Percentiles rank a stretch among this genome's conserved stretches.
phyloP scores from a whole-genome alignment of 2,797 vertebrate genomes.

The Pitangus sulphuratus region DNA sequence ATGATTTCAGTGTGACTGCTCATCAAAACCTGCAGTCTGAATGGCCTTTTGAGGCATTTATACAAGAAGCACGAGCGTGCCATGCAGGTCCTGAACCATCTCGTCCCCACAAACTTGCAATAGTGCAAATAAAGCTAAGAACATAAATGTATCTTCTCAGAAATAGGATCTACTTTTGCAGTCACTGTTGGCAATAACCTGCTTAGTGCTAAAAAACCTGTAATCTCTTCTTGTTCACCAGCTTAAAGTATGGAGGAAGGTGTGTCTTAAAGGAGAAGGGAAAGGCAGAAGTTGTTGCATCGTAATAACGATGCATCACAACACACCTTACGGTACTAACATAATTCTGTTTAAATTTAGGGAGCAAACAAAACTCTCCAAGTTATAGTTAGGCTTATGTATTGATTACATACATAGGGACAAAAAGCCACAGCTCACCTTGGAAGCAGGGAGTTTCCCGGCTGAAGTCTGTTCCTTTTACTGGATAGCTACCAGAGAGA shows the following conservation, averaged over 20 bases:
- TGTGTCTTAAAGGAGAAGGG: not conserved
- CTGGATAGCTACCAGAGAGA: not conserved
- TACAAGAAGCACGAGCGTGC: not conserved
- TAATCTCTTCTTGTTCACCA: not conserved
- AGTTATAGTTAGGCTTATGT: not conserved
- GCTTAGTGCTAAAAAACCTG: not conserved
- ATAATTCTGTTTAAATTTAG: not conserved
- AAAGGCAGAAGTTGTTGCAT: not conserved
- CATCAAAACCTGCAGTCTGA: not conserved
- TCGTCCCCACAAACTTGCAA: not conserved
- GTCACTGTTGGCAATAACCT: not conserved
- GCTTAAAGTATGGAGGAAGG: not conserved
- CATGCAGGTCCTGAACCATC: not conserved
- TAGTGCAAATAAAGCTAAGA: not conserved
- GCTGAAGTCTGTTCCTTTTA: not conserved
- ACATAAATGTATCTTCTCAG: not conserved
- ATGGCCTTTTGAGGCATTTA: not conserved
- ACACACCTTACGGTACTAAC: not conserved
- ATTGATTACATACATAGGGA: not conserved
- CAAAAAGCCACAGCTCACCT: not conserved
- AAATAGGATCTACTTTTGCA: not conserved
- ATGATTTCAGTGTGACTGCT: not conserved
- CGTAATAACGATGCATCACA: not conserved
- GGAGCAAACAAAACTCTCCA: not conserved
- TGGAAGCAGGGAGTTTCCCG: not conserved